Conservation (phyloP, 2,888 invertebrate species). For the Heliconius erato region DNA sequence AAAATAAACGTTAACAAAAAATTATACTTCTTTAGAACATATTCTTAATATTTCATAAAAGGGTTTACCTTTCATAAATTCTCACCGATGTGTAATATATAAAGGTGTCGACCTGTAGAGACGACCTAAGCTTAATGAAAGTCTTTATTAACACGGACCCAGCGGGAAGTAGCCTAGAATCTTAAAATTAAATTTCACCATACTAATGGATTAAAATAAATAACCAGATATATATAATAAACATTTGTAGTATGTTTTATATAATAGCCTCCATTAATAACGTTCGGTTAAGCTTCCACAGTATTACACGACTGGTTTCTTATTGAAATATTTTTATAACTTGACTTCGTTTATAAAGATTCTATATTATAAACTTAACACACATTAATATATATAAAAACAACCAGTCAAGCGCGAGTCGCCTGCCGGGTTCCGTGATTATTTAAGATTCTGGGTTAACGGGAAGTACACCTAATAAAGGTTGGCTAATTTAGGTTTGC, state of each 20-base stretch:
- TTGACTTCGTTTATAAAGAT: neutral
- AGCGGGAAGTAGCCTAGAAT: slow-evolving; percentile 41
- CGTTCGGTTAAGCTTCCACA: neutral
- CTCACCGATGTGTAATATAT: slow-evolving; percentile 29
- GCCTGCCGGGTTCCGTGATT: too few species aligned
- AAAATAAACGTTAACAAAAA: neutral
- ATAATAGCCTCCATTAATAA: neutral
- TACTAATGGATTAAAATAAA: slow-evolving; percentile 2
- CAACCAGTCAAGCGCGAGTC: too few species aligned
- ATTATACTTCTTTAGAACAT: neutral
- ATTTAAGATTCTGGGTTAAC: too few species aligned
- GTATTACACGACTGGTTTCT: slow-evolving; percentile 3
- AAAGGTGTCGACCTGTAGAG: slow-evolving; percentile 28
- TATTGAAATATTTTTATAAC: neutral
- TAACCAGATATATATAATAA: slow-evolving; percentile 1
- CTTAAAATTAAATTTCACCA: slow-evolving; percentile 48
- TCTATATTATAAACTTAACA: too few species aligned
- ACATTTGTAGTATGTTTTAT: neutral
- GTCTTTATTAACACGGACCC: slow-evolving; percentile 47
- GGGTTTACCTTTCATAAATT: slow-evolving; percentile 17
- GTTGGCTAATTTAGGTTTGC: too few species aligned
- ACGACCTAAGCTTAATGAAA: slow-evolving; percentile 47
- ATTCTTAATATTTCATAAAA: neutral
- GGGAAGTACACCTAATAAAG: too few species aligned
- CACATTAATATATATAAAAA: too few species aligned